Conservation (phyloP, 2,888 invertebrate genomes). For the Hypercompe scribonia region DNA sequence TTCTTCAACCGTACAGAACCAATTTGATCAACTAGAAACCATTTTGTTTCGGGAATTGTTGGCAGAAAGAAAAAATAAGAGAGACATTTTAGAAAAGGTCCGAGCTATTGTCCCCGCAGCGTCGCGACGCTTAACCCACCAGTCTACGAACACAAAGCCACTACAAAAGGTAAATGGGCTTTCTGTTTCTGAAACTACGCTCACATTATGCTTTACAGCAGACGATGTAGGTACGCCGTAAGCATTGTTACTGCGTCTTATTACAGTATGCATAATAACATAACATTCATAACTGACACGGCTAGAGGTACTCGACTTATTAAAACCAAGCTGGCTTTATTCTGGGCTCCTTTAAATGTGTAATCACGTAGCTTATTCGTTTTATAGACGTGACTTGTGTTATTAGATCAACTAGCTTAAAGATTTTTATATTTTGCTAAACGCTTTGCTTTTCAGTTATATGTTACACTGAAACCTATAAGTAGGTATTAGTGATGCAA, state of each 20-base stretch:
- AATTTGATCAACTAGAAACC: conserved; percentile 64
- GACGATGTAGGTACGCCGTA: conserved; percentile 55
- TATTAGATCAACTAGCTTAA: conserved; percentile 21
- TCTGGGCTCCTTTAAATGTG: conserved; percentile 66
- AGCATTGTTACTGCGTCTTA: conserved; percentile 68
- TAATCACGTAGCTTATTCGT: conserved; percentile 70
- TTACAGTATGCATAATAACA: conserved; percentile 73
- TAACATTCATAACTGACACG: conserved; percentile 75
- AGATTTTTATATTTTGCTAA: conserved; percentile 16
- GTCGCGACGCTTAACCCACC: conserved; percentile 76
- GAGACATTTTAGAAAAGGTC: conserved; percentile 75
- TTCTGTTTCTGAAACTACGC: conserved; percentile 73
- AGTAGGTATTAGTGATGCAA: too few relatives aligned
- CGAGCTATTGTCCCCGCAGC: conserved; percentile 70
- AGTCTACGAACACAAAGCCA: conserved; percentile 76
- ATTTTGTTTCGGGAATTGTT: conserved; percentile 67
- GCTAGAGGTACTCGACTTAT: conserved; percentile 66
- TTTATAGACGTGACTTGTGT: conserved; percentile 54
- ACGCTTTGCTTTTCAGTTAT: too few relatives aligned
- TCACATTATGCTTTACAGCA: conserved; percentile 73
- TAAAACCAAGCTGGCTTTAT: conserved; percentile 66
- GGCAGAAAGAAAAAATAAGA: conserved; percentile 66
- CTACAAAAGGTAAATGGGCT: conserved; percentile 81
- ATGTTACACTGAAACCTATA: neutral
- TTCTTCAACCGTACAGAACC: conserved; percentile 54